Percentiles rank a stretch among this genome's conserved stretches.
phyloP scores from a whole-genome alignment of 2,797 vertebrate species.

The Poliocrania exsul region DNA sequence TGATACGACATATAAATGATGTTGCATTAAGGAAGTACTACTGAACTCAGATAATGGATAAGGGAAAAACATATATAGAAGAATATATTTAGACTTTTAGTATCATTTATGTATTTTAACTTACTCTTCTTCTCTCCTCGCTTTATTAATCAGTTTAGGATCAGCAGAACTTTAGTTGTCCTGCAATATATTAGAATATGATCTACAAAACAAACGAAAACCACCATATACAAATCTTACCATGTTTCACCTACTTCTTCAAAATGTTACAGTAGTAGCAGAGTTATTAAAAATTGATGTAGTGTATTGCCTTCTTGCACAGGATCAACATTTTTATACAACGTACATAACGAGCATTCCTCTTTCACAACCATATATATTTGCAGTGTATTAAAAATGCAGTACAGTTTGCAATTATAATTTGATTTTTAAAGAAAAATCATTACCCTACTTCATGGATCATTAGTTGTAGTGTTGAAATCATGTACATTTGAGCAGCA shows the following conservation, averaged over 20 bases:
- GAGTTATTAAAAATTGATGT: background rate
- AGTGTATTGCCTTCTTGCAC: background rate
- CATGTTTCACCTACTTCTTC: background rate
- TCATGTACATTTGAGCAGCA: background rate
- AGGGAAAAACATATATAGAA: background rate
- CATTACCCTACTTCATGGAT: background rate
- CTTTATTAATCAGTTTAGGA: background rate
- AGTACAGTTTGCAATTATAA: background rate
- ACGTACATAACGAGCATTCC: background rate
- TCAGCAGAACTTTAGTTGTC: background rate
- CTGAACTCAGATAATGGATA: background rate
- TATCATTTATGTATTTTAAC: background rate
- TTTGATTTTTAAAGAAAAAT: background rate
- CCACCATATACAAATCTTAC: background rate
- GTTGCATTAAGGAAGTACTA: background rate
- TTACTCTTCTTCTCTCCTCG: background rate
- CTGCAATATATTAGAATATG: background rate
- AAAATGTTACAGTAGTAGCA: background rate
- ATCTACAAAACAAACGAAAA: background rate
- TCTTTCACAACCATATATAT: background rate
- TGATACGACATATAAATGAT: background rate
- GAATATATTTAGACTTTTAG: background rate
- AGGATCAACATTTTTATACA: background rate
- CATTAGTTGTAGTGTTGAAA: background rate
- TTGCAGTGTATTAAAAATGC: background rate